phyloP scores from a whole-genome alignment of 1,140 invertebrate species.

The Pogonomyrmex californicus region DNA sequence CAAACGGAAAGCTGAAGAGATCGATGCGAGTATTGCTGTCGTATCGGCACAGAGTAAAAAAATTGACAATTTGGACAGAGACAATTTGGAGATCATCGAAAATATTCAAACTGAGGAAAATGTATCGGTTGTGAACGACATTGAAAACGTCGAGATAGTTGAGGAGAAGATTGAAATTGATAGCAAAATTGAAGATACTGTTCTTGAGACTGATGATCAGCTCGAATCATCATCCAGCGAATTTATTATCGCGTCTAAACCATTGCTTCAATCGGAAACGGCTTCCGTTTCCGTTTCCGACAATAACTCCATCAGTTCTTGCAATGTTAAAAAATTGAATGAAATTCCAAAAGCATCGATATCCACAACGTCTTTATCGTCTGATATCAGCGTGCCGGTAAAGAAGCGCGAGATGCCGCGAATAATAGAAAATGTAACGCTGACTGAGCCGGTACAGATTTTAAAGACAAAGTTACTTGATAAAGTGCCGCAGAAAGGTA shows the following conservation, averaged over 20 bases:
- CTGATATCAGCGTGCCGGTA: conserved; percentile 79
- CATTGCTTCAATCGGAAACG: neutral
- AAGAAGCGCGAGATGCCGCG: conserved; percentile 85
- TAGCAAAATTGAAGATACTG: conserved; percentile 59
- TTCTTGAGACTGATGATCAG: conserved; percentile 38
- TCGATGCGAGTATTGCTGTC: neutral
- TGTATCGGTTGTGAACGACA: conserved; percentile 64
- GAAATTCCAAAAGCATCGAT: conserved; percentile 69
- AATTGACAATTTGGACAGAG: conserved; percentile 7
- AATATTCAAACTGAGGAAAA: conserved; percentile 49
- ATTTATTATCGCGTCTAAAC: conserved; percentile 37
- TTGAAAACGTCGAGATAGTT: conserved; percentile 73
- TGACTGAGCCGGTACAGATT: conserved; percentile 83
- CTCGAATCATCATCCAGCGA: conserved; percentile 49
- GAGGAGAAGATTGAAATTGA: conserved; percentile 71
- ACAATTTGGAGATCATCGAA: neutral
- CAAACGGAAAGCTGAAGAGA: conserved; percentile 64
- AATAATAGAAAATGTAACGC: conserved; percentile 83
- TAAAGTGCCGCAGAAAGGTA: conserved; percentile 75
- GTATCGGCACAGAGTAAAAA: conserved; percentile 22
- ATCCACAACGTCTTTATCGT: conserved; percentile 69
- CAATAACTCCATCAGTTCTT: conserved; percentile 44
- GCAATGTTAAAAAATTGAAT: conserved; percentile 73
- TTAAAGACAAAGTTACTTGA: conserved; percentile 83
- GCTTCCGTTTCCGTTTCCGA: conserved; percentile 12